These are phyloP conservation scores for Notothenia rossii DNA, from an alignment of 2,113 vertebrate species.

Conservation along the genomic window DNA sequence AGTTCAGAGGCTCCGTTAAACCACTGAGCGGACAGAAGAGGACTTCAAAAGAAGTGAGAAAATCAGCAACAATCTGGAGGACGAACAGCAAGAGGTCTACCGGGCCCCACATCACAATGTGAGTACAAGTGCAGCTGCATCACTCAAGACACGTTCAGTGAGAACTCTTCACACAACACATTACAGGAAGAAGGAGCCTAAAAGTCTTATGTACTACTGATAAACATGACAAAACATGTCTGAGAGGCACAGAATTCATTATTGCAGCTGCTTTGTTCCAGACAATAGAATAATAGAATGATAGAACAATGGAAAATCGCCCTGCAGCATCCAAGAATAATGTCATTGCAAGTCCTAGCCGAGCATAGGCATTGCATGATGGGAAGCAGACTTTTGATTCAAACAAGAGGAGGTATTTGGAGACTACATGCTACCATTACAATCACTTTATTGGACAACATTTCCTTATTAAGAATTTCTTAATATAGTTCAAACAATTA, in stretches of 20 bases:
- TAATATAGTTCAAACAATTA: background rate
- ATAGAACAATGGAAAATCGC: conserved; percentile 37
- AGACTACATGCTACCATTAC: background rate
- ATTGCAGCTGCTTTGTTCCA: conserved; percentile 27
- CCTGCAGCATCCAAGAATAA: conserved; percentile 24
- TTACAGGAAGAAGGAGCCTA: background rate
- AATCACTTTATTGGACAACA: background rate
- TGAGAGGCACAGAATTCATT: conserved; percentile 3
- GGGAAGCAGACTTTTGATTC: too few relatives aligned
- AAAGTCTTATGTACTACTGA: background rate
- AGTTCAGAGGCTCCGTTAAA: background rate
- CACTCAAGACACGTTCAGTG: background rate
- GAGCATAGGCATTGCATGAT: too few relatives aligned
- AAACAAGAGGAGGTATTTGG: too few relatives aligned
- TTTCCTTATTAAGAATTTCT: background rate
- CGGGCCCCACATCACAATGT: conserved; percentile 67
- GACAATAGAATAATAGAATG: conserved; percentile 34
- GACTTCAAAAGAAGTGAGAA: conserved; percentile 24
- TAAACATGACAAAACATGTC: background rate
- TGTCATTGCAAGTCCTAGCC: background rate
- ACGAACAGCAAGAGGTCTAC: conserved; percentile 66
- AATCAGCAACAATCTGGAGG: conserved; percentile 63
- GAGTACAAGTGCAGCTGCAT: conserved; percentile 58
- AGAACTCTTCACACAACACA: background rate
- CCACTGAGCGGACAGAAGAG: conserved; percentile 14